Evolutionary conservation across 2,888 invertebrate species (phyloP), one percentile per base, ranked within the genome.

Genomic region (Psococerastis gibbosa): DNA sequence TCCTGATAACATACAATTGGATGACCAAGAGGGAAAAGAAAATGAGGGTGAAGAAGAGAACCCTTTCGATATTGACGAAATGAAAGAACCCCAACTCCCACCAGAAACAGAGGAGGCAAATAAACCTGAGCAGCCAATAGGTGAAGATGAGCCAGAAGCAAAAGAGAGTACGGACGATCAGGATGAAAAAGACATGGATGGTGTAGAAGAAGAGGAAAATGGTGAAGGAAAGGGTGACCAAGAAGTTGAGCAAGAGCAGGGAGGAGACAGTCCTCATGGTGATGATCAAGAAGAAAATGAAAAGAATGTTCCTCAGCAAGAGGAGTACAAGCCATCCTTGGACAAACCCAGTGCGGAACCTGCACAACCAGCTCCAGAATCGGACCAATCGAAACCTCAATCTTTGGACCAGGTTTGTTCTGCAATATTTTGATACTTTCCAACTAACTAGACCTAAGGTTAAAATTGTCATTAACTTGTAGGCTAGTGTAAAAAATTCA

Each of bases 1-100:
- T 47, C 88, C 89, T 0, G 88, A 92, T 33, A 80, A 91, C 59
- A 66, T 88, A 52, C 74, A 87, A 50, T 62, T 87, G 15, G 87
- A 89, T 54, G 81, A 75, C 22, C 76, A 64, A 50, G 75, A 67
- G 56, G 73, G 63, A 5, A 73, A 73, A 18, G 73, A 75, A 15
- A 59, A 65, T 22, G 71, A 64, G 9, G 68, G 69, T 45, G 75
- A 77, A 22, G 75, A 77, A 18, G 79, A 83, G 49, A 82, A 87
- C 70, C 85, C 85, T 0, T 85, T 87, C 55, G 87, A 88, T 57
- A 75, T 85, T 47, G 85, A 87, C 53, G 67, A 71, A 11, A 80
- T 80, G 73, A 83, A 82, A 58, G 45, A 63, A 48, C 58, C 58
- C 41, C 60, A 60, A 59, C 54, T 56, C 38, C 57, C 59, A 3